Base-by-base conservation (phyloP, 2,797 vertebrate species). In the Argya squamiceps region DNA sequence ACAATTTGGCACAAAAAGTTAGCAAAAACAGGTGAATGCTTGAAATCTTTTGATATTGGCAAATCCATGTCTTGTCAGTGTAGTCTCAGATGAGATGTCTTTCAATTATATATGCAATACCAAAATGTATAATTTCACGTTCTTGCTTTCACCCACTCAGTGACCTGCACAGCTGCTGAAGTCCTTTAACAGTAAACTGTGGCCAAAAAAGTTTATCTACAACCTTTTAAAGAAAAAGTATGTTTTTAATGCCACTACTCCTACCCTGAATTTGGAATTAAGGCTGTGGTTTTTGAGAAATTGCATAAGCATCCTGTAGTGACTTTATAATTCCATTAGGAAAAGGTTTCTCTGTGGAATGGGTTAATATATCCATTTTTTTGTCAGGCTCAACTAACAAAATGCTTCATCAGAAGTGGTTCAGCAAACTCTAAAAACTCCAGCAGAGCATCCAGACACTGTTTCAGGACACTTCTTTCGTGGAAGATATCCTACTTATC, bases 201-300 rank as follows among this genome's bases (percentile, higher is more conserved):
- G 8, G 22, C 8, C 23, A 67, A 63, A 80, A 37, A 26, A 2
- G 7, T 34, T 53, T 26, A 65, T 4, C 43, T 14, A 69, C 11
- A 74, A 20, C 18, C 12, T 21, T 50, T 46, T 37, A 29, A 56
- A 50, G n/a, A 19, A 43, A 65, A 81, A 21, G 6, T 24, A 15
- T 0, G 0, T 41, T 58, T 44, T 77, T 63, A 16, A 4, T 36
- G 29, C 20, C 13, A 22, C 9, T 7, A 37, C 3, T 15, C 6
- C 9, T 59, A 11, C 13, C 23, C 2, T 1, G 1, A 12, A 59
- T 75, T 16, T 75, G n/a, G 27, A 75, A 32, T 10, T 30, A 67
- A 39, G 13, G 27, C 23, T 65, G 46, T 41, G n/a, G 59, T 59
- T 88, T 73, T 59, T 83, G 30, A 70, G 26, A 91, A 43, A 46